Evolutionary conservation across 2,797 vertebrate species (phyloP).

Genomic region (Rhinella marina): DNA sequence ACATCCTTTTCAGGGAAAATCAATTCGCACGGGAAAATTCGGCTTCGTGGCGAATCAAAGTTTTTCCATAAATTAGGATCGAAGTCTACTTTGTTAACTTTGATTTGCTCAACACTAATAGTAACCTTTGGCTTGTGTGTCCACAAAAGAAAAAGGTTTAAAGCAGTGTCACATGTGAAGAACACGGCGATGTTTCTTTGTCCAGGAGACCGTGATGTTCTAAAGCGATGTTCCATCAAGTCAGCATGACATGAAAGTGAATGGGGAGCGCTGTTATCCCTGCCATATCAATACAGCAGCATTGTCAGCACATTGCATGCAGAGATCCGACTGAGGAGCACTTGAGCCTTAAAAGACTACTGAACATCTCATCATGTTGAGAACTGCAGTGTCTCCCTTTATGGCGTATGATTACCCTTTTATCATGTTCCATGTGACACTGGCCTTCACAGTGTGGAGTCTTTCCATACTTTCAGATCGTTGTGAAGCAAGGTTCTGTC

Average conservation of each 20-base stretch:
- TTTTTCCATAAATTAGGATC: no score
- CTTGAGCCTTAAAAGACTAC: not conserved
- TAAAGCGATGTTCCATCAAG: not conserved
- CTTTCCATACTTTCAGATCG: not conserved
- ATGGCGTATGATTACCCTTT: not conserved
- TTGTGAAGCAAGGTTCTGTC: not conserved
- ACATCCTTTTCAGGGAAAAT: no score
- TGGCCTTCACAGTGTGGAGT: not conserved
- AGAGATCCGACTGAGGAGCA: not conserved
- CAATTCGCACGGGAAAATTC: no score
- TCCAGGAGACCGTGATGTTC: not conserved
- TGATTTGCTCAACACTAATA: no score
- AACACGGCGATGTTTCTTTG: not conserved
- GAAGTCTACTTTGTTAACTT: no score
- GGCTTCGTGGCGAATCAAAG: no score
- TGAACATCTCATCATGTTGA: not conserved
- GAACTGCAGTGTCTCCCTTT: not conserved
- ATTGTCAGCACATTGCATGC: not conserved
- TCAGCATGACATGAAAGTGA: not conserved
- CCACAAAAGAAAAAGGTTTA: not conserved
- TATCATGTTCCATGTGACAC: not conserved
- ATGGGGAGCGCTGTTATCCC: not conserved
- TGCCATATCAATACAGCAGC: not conserved
- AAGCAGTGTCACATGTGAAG: not conserved
- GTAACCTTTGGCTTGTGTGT: not conserved